Base-by-base conservation (phyloP, 2,797 vertebrate genomes). In the Chelonia mydas region DNA sequence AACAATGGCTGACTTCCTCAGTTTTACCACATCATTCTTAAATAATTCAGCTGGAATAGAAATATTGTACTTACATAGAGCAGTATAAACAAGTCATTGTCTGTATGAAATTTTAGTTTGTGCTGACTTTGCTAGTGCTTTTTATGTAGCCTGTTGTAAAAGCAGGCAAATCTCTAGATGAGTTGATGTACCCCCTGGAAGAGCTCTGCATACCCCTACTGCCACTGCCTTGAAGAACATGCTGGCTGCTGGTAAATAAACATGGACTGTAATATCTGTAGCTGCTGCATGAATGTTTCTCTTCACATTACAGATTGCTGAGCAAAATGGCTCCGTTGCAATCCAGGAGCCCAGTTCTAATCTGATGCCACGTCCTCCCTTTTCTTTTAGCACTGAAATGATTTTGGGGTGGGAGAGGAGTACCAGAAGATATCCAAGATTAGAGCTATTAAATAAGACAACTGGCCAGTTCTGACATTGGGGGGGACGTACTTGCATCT, bases 341-440 rank as follows among this genome's bases (percentile, higher is more conserved):
- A 15, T 61, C 15, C 84, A 47, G 47, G 80, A 87, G 3, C 13
- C 90, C 13, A 1, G 7, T 88, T 92, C 87, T 72, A 87, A 51
- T 19, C 33, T 16, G 33, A 47, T 31, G 50, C 82, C 86, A 88
- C 91, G 78, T 79, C 49, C 51, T 41, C 31, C 33, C 87, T 89
- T 91, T 88, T 95, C 41, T 57, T 81, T 83, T 90, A 81, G 91
- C 86, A 31, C 93, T 96, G n/a, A 61, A 81, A 17, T 88, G 53
- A 51, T 90, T 85, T 95, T 92, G 88, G 90, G 95, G 93, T 27
- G 87, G 87, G 51, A 95, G 91, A 96, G 90, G 88, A 91, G 91
- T 96, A 94, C 51, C 92, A 95, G 45, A 77, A 8, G 91, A 83
- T 54, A 0, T 5, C 2, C 81, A 50, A 84, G 59, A 78, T 76